phyloP scores from a whole-genome alignment of 1,140 invertebrate genomes.

The Saccostrea echinata region DNA sequence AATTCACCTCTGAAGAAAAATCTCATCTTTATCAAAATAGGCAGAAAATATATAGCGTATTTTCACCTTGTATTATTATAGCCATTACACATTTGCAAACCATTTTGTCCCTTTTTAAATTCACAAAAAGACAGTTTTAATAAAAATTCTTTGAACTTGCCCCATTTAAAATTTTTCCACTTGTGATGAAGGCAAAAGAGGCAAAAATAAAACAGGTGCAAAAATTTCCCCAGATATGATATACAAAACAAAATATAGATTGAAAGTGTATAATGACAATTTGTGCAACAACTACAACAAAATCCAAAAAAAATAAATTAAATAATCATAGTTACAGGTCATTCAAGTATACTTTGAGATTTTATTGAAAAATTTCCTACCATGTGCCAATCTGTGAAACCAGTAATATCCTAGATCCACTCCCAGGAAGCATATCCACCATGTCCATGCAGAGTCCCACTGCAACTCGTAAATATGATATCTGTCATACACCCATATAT shows the following conservation, averaged over 20 bases:
- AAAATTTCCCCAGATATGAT: no score
- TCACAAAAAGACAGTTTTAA: neutral
- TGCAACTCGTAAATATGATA: slow-evolving; percentile 86
- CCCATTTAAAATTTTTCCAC: no score
- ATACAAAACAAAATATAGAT: no score
- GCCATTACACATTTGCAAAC: neutral
- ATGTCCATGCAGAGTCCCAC: slow-evolving; percentile 89
- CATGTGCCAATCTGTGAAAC: slow-evolving; percentile 93
- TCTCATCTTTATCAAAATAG: neutral
- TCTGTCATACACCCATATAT: slow-evolving; percentile 88
- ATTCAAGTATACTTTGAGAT: neutral
- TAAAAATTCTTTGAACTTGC: neutral
- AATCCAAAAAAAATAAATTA: no score
- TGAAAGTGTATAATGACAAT: no score
- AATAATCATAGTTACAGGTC: no score
- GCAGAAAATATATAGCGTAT: no score
- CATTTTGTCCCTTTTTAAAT: neutral
- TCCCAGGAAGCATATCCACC: slow-evolving; percentile 88
- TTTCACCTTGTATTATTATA: no score
- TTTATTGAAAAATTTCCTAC: slow-evolving; percentile 80
- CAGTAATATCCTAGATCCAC: slow-evolving; percentile 96
- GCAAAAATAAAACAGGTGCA: no score
- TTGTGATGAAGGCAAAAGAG: no score
- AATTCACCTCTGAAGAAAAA: slow-evolving; percentile 86
- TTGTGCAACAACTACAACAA: no score